phyloP scores from a whole-genome alignment of 1,140 invertebrate species.

The Caenorhabditis latens region DNA sequence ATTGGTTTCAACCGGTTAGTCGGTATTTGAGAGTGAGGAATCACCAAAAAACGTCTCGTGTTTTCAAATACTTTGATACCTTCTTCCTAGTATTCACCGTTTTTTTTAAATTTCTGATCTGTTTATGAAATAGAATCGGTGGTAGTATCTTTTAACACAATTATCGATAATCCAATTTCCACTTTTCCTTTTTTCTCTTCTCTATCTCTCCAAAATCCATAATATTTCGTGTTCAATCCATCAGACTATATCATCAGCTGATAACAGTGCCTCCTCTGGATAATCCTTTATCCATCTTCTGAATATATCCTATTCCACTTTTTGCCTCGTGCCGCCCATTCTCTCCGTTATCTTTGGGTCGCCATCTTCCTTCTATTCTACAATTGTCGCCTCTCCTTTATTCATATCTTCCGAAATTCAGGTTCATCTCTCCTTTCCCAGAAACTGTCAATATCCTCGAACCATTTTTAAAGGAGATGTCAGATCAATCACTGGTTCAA shows the following conservation, averaged over 20 bases:
- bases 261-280: neutral
- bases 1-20: slow-evolving; percentile 24
- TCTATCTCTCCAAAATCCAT: neutral
- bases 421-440: neutral
- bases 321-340: neutral
- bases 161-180: neutral
- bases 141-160: neutral
- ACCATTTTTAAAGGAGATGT: neutral
- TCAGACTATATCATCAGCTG: slow-evolving; percentile 41
- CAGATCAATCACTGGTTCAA: slow-evolving; percentile 43
- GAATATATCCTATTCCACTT: too few species aligned
- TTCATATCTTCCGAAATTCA: neutral
- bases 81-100: too few species aligned
- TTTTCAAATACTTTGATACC: neutral
- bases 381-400: neutral
- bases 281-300: slow-evolving; percentile 3
- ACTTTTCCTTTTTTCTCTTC: neutral
- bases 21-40: neutral
- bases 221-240: neutral
- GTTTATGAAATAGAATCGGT: too few species aligned
- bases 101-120: too few species aligned
- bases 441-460: neutral
- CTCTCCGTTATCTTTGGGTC: slow-evolving; percentile 26
- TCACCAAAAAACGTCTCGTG: neutral
- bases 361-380: slow-evolving; percentile 3